phyloP scores from a whole-genome alignment of 1,140 invertebrate genomes.

The Tetramorium parvispinum region DNA sequence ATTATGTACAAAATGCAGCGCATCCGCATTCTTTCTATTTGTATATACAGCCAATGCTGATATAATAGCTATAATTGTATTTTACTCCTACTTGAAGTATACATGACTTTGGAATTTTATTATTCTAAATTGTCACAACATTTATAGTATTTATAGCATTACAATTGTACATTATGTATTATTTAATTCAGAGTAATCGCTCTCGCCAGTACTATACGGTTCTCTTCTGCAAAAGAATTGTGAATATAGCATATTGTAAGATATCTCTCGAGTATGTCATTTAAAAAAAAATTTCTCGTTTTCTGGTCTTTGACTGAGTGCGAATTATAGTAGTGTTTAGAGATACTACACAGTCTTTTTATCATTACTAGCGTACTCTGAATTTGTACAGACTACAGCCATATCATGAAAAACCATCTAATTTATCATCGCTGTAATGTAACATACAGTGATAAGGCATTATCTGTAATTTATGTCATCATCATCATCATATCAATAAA shows the following conservation, averaged over 20 bases:
- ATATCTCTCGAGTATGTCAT: background rate
- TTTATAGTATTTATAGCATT: conserved; percentile 34
- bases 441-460: background rate
- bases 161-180: conserved; percentile 30
- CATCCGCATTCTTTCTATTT: background rate
- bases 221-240: background rate
- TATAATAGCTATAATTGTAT: background rate
- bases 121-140: background rate
- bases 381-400: conserved; percentile 28
- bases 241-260: background rate
- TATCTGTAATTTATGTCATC: conserved; percentile 65
- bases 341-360: background rate
- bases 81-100: background rate
- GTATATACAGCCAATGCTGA: background rate
- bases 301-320: background rate
- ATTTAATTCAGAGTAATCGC: conserved; percentile 19
- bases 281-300: background rate
- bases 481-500: conserved; percentile 70
- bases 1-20: conserved; percentile 1
- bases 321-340: background rate
- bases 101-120: background rate
- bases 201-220: background rate
- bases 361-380: background rate
- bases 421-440: background rate
- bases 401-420: background rate